Percentiles rank a stretch among this genome's conserved stretches.
Evolutionary conservation across 2,888 invertebrate species (phyloP).

Genomic region (Lasius platythorax): DNA sequence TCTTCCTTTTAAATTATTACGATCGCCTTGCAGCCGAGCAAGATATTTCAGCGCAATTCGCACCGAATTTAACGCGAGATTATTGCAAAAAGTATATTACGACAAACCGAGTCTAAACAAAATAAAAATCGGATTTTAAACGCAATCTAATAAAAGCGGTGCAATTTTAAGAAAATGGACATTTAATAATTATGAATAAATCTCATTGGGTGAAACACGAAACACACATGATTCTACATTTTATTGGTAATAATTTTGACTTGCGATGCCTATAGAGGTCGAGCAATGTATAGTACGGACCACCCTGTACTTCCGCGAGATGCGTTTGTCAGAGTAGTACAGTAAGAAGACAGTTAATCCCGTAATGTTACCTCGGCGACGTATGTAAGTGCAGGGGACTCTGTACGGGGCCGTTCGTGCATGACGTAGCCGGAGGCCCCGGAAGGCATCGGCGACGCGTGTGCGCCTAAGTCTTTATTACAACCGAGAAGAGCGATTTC

Average conservation of each 20-base stretch:
- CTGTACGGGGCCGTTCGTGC: conserved; percentile 39
- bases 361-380: conserved; percentile 56
- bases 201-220: background rate
- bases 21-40: background rate
- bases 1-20: conserved; percentile 57
- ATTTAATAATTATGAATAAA: background rate
- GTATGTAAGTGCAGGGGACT: conserved; percentile 25
- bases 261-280: background rate
- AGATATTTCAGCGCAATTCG: conserved; percentile 15
- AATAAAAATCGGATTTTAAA: background rate
- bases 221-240: background rate
- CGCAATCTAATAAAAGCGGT: background rate
- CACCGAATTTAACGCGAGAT: background rate
- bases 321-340: conserved; percentile 9
- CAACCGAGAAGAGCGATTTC: conserved; percentile 54
- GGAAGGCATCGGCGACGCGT: conserved; percentile 42
- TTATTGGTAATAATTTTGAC: background rate
- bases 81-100: background rate
- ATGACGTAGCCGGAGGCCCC: conserved; percentile 49
- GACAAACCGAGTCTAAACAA: background rate
- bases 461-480: conserved; percentile 48
- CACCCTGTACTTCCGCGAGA: conserved; percentile 8
- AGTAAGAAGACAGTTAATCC: conserved; percentile 43
- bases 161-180: background rate
- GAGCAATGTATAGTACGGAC: background rate